These are phyloP conservation scores for Lagocephalus sceleratus DNA, from an alignment of 2,797 vertebrate species.

Conservation along the genomic window DNA sequence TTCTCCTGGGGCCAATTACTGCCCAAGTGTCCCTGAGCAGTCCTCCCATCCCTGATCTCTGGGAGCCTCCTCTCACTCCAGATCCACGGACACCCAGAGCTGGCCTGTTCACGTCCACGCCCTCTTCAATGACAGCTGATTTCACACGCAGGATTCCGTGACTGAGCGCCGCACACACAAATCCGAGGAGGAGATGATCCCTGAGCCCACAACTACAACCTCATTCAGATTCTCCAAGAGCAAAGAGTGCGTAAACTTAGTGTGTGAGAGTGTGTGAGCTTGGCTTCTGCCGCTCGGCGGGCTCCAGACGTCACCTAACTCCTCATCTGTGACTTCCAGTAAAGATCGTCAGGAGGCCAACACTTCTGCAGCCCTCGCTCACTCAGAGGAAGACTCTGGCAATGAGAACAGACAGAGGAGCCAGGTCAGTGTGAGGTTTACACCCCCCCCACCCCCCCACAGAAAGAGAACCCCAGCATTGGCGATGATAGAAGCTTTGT, in stretches of 20 bases:
- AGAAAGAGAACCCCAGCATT: too few species aligned
- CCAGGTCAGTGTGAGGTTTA: conserved; percentile 67
- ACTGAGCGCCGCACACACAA: conserved; percentile 53
- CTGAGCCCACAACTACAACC: conserved; percentile 71
- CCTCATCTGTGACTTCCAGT: conserved; percentile 47
- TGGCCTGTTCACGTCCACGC: background rate
- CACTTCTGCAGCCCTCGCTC: conserved; percentile 63
- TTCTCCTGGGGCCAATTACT: background rate
- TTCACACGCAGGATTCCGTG: conserved; percentile 37
- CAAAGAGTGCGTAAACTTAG: conserved; percentile 71
- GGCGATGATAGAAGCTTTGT: too few species aligned
- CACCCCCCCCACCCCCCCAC: too few species aligned
- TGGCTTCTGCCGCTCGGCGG: too few species aligned
- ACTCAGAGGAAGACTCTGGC: conserved; percentile 67
- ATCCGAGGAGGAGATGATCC: conserved; percentile 78
- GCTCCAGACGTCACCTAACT: background rate
- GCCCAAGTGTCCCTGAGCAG: conserved; percentile 1
- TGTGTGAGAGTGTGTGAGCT: too few species aligned
- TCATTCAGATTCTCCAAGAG: conserved; percentile 58
- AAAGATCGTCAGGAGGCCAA: conserved; percentile 53
- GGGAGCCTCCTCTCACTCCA: background rate
- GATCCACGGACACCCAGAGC: too few species aligned
- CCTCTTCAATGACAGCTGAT: background rate
- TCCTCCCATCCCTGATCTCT: conserved; percentile 5
- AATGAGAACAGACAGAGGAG: conserved; percentile 76